Conservation (phyloP, 2,888 invertebrate genomes). For the Geotrupes spiniger region DNA sequence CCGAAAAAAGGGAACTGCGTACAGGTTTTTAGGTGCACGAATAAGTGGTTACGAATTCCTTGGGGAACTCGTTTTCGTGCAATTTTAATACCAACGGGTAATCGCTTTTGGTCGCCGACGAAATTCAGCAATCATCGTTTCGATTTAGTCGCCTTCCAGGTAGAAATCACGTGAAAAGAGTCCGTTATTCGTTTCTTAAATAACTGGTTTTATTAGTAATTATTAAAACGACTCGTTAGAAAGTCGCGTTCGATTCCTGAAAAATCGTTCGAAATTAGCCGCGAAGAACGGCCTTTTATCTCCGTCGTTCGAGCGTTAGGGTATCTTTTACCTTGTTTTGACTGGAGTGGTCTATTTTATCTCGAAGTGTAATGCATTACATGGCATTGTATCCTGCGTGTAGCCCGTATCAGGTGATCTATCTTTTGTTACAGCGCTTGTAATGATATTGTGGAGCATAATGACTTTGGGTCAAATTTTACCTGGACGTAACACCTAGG, state of each 20-base stretch:
- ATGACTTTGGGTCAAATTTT: slow-evolving; percentile 11
- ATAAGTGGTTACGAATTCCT: slow-evolving; percentile 26
- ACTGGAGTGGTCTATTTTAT: neutral
- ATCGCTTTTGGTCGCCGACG: neutral
- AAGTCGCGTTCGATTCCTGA: neutral
- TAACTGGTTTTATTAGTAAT: too few relatives aligned
- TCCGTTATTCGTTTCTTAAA: too few relatives aligned
- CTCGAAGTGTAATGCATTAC: neutral
- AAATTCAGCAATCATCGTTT: too few relatives aligned
- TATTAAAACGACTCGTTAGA: too few relatives aligned
- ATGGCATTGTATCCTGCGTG: neutral
- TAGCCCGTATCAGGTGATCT: slow-evolving; percentile 1
- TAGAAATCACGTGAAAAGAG: too few relatives aligned
- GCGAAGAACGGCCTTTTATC: neutral
- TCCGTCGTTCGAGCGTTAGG: neutral
- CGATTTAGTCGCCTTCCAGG: too few relatives aligned
- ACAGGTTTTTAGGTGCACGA: slow-evolving; percentile 14
- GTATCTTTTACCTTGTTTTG: slow-evolving; percentile 3
- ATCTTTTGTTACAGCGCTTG: slow-evolving; percentile 39
- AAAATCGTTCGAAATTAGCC: neutral
- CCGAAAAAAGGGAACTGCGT: slow-evolving; percentile 22
- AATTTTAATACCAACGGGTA: neutral
- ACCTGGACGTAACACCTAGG: slow-evolving; percentile 1
- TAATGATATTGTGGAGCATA: slow-evolving; percentile 36
- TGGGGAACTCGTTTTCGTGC: slow-evolving; percentile 23